These are phyloP conservation scores for Euplexia lucipara DNA, from an alignment of 2,888 invertebrate species.

Conservation along the genomic window DNA sequence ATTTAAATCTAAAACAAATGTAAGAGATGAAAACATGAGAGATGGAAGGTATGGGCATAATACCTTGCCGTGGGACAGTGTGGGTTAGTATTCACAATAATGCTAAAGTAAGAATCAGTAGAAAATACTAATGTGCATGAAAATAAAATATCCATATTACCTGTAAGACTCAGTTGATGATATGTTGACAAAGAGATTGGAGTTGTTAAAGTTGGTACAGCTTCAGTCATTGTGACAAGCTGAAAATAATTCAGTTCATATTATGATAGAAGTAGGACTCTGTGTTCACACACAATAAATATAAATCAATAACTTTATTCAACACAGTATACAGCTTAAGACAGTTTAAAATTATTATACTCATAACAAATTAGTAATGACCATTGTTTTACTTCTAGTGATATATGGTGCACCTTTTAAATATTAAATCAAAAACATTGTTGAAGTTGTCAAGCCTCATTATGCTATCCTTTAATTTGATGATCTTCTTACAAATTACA, in stretches of 20 bases:
- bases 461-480: background rate
- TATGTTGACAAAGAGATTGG: conserved; percentile 87
- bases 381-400: background rate
- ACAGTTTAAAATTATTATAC: background rate
- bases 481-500: conserved; percentile 16
- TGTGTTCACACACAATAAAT: conserved; percentile 51
- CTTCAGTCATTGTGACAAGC: conserved; percentile 88
- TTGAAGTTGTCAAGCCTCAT: background rate
- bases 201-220: conserved; percentile 81
- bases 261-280: conserved; percentile 66
- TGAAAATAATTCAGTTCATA: conserved; percentile 69
- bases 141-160: conserved; percentile 64
- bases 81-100: background rate
- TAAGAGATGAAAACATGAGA: no score
- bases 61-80: background rate
- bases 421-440: background rate
- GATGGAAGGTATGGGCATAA: no score
- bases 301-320: background rate
- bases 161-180: conserved; percentile 88
- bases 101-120: background rate
- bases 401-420: background rate
- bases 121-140: background rate
- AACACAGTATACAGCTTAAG: background rate
- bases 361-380: conserved; percentile 1
- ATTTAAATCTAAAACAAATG: background rate